Evolutionary conservation across 2,113 vertebrate genomes (phyloP), one percentile per base, ranked within the genome.

Genomic region (Paraplagusia blochii): DNA sequence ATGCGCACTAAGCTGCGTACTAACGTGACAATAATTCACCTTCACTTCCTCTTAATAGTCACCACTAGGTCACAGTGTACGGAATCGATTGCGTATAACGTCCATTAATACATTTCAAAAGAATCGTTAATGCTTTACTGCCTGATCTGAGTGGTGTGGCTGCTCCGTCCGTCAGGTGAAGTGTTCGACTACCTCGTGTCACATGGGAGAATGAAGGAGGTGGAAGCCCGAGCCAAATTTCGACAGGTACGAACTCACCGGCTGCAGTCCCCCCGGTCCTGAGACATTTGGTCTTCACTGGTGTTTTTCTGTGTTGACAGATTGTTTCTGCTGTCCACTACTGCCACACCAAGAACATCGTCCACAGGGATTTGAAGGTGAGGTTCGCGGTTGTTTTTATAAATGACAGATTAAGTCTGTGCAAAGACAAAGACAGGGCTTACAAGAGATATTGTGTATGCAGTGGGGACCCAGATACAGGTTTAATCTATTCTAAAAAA

Each of bases 111-210:
- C 35, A 11, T 48, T 43, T 6, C 7, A 34, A 44, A 1, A 11
- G 4, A 14, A 17, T 44, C 15, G 14, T 0, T 22, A 12, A 22
- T 45, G 11, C 17, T 44, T 44, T 19, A 15, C 63, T 8, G 18
- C 11, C 40, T 47, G 46, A 59, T 16, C n/a, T 49, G 47, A 34
- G 49, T 53, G 16, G 58, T 11, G 59, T 12, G 43, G 8, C 19
- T 15, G n/a, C 13, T 1, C 48, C 39, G 33, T 1, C 19, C 52
- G 43, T 1, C 68, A 92, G 91, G 91, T 77, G 91, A 92, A 85
- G 91, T 92, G 77, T 97, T 97, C 66, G 95, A 97, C 88, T 97
- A 96, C 92, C 92, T 97, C 82, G 95, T 96, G 78, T 94, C 94
- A 8, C 94, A 96, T 8, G 94, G 95, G 78, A 92, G 95, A 80